Conservation (phyloP, 2,113 vertebrate genomes). For the Phaethon lepturus region DNA sequence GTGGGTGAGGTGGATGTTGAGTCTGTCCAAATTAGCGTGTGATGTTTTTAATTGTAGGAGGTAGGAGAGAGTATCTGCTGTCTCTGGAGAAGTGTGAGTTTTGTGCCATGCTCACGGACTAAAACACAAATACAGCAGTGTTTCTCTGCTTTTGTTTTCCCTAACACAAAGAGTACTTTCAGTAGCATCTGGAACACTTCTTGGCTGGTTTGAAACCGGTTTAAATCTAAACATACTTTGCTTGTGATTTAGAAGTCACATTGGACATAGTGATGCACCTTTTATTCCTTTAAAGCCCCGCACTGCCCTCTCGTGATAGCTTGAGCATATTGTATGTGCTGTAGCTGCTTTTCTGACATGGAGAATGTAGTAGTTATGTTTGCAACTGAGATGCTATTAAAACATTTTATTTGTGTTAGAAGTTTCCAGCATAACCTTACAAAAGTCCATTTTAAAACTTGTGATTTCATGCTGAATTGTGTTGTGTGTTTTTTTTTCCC, state of each 20-base stretch:
- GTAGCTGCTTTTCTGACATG: neutral
- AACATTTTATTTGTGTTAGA: fast-evolving
- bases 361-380: fast-evolving
- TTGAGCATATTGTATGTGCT: fast-evolving
- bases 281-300: neutral
- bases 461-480: neutral
- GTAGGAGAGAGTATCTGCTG: neutral
- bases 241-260: fast-evolving
- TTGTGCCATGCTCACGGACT: fast-evolving
- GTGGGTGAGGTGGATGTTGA: neutral
- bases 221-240: neutral
- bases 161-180: fast-evolving
- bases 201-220: fast-evolving
- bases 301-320: slow-evolving; percentile 63
- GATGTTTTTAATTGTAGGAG: neutral
- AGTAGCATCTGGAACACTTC: neutral
- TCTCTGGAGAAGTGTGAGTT: fast-evolving
- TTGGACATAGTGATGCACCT: fast-evolving
- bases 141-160: neutral
- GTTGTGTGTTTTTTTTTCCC: too few relatives aligned
- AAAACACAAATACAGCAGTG: fast-evolving
- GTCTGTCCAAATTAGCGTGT: fast-evolving
- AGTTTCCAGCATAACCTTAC: neutral
- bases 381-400: fast-evolving
- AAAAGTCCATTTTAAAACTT: fast-evolving